Percentiles rank a stretch among this genome's conserved stretches.
Evolutionary conservation across 2,113 vertebrate genomes (phyloP).

Genomic region (Malurus alboscapulatus): DNA sequence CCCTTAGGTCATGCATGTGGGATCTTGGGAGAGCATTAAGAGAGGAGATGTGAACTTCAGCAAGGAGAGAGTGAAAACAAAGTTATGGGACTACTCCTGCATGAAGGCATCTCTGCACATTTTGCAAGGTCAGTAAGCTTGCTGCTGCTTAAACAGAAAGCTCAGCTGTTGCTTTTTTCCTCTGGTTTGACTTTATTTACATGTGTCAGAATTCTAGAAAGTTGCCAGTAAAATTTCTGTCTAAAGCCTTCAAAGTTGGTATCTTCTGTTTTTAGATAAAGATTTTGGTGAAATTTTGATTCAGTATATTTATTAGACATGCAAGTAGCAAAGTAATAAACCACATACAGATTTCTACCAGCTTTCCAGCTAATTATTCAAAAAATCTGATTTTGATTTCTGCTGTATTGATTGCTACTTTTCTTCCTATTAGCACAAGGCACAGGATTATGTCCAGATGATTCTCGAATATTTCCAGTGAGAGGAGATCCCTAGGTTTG

Average conservation of each 20-base stretch:
- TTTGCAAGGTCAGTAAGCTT: not conserved
- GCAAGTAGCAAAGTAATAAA: not conserved
- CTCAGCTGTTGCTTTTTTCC: not conserved
- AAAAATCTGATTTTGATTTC: not conserved
- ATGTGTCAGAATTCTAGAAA: not conserved
- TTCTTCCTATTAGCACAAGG: not conserved
- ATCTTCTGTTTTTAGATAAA: not conserved
- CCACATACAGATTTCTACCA: not conserved
- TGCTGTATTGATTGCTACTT: not conserved
- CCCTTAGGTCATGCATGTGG: not conserved
- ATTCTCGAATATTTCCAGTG: not conserved
- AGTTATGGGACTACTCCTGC: not conserved
- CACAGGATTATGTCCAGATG: accelerated
- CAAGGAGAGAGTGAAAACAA: not conserved
- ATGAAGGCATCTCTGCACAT: constrained; percentile 9
- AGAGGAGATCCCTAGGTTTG: not conserved
- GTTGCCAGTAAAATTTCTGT: not conserved
- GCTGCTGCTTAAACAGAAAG: not conserved
- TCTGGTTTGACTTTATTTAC: not conserved
- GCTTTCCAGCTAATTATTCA: not conserved
- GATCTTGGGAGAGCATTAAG: not conserved
- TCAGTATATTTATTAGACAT: not conserved
- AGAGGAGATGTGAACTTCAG: not conserved
- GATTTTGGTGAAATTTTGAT: not conserved
- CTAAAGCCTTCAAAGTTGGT: not conserved